Evolutionary conservation across 2,113 vertebrate species (phyloP).

Genomic region (Scomber scombrus): DNA sequence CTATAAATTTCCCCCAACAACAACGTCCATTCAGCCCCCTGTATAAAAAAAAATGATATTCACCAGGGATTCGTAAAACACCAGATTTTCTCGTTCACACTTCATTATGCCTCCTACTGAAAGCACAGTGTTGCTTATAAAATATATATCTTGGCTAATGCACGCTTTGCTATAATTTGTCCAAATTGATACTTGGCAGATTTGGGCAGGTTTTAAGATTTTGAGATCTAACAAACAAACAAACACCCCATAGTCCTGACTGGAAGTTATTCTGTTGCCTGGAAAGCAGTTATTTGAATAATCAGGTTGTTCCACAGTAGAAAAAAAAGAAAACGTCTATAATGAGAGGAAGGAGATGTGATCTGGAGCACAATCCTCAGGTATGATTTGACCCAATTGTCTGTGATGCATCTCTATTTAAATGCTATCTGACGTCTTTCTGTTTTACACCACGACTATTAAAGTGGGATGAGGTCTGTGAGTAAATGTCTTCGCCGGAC

Average conservation of each 20-base stretch:
- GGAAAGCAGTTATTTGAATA: constrained; percentile 17
- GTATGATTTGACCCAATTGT: constrained; percentile 73
- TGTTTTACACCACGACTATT: constrained; percentile 82
- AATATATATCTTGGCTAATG: constrained; percentile 65
- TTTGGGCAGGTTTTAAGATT: constrained; percentile 9
- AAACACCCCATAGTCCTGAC: not conserved
- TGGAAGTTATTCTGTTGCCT: not conserved
- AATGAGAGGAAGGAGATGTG: constrained; percentile 38
- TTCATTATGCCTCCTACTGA: constrained; percentile 66
- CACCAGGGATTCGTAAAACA: constrained; percentile 57
- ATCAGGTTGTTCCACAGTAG: not conserved
- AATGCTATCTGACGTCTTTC: constrained; percentile 81
- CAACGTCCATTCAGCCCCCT: constrained; percentile 35
- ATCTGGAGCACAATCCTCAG: constrained; percentile 57
- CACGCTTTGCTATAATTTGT: constrained; percentile 58
- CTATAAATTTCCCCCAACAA: constrained; percentile 45
- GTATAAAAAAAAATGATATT: constrained; percentile 53
- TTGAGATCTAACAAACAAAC: not conserved
- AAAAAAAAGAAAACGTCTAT: not conserved
- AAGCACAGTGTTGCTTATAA: constrained; percentile 64
- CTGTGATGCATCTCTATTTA: constrained; percentile 76
- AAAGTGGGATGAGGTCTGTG: constrained; percentile 80
- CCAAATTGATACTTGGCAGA: constrained; percentile 63
- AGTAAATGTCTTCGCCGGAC: constrained; percentile 82
- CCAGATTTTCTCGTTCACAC: constrained; percentile 76